A percentile compares a stretch with the other conserved stretches of the same genome.
phyloP scores from a whole-genome alignment of 2,113 vertebrate species.

The Crotalus helleri region DNA sequence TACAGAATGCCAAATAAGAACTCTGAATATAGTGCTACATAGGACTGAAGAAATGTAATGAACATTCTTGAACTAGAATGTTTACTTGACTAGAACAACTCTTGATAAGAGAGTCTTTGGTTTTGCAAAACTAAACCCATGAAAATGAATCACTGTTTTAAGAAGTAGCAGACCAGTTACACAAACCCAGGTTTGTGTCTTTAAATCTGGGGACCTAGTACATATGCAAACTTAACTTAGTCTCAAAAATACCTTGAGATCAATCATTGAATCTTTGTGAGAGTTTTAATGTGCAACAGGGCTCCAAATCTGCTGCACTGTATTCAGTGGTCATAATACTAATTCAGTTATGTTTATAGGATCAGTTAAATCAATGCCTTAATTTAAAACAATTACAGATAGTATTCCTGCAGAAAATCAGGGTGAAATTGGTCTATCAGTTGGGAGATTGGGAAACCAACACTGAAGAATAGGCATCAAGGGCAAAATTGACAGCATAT shows the following conservation, averaged over 20 bases:
- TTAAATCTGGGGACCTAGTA: background rate
- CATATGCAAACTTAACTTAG: background rate
- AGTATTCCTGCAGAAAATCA: background rate
- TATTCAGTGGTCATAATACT: background rate
- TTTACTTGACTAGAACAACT: background rate
- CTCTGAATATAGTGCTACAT: conserved; percentile 38
- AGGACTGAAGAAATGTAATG: conserved; percentile 28
- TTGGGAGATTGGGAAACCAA: background rate
- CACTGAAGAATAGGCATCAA: background rate
- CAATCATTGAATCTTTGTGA: background rate
- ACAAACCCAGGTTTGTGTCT: background rate
- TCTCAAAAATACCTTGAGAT: background rate
- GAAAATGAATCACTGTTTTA: background rate
- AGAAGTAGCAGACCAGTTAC: background rate
- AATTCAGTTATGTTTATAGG: background rate
- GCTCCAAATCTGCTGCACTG: background rate
- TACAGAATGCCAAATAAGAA: conserved; percentile 4
- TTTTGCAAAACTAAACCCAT: background rate
- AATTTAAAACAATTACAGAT: background rate
- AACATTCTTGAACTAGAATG: background rate
- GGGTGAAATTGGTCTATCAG: background rate
- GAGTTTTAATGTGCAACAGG: background rate
- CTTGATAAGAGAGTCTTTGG: background rate
- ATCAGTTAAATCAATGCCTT: background rate
- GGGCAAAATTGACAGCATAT: background rate